Percentiles rank a stretch among this genome's conserved stretches.
Conservation (phyloP, 2,888 invertebrate genomes). For the Bellardia bayeri region DNA sequence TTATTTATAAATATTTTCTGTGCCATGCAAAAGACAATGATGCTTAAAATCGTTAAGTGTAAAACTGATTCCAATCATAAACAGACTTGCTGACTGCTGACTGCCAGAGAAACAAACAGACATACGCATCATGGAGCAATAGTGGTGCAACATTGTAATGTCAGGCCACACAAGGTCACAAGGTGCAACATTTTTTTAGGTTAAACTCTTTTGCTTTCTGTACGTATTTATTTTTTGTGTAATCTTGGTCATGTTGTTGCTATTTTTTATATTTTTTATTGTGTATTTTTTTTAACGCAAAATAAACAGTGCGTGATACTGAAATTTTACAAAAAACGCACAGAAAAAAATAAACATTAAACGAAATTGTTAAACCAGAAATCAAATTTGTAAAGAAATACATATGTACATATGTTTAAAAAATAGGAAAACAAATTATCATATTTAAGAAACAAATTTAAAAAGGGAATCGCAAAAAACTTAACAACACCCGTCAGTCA, state of each 20-base stretch:
- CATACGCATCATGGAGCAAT: slow-evolving; percentile 18
- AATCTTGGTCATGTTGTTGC: slow-evolving; percentile 22
- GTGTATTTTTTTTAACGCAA: neutral
- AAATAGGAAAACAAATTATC: neutral
- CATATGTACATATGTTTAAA: neutral
- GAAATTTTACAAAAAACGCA: slow-evolving; percentile 46
- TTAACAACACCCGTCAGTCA: neutral
- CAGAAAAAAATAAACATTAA: neutral
- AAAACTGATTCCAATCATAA: neutral
- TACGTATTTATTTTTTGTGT: slow-evolving; percentile 3
- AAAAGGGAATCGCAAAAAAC: slow-evolving; percentile 4
- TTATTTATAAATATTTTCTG: neutral
- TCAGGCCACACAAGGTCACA: slow-evolving; percentile 59
- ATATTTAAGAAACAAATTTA: neutral
- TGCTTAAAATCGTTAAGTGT: slow-evolving; percentile 3
- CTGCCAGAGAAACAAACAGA: neutral
- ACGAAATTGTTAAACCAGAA: slow-evolving; percentile 3
- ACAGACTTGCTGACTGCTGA: neutral
- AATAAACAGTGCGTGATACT: slow-evolving; percentile 66
- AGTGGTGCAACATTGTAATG: slow-evolving; percentile 60
- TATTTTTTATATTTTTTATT: neutral
- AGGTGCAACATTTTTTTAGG: slow-evolving; percentile 49
- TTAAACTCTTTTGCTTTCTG: slow-evolving; percentile 43
- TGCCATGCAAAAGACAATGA: neutral
- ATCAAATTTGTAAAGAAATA: slow-evolving; percentile 11